Evolutionary conservation across 2,797 vertebrate species (phyloP), one percentile per base, ranked within the genome.

Genomic region (Malurus leucopterus): DNA sequence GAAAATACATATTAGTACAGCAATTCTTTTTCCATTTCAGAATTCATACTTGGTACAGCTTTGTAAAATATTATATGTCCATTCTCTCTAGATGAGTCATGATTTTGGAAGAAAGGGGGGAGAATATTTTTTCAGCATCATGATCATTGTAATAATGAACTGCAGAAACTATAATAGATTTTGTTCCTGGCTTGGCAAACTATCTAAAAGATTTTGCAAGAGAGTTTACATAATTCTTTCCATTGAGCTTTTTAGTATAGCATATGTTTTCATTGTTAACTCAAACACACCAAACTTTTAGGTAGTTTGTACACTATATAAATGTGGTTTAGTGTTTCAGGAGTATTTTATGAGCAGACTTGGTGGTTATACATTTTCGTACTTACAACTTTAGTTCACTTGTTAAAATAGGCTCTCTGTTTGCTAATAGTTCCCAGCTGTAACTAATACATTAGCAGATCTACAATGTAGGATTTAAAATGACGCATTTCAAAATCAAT

Each of bases 371-470:
- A 67, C 80, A 36, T 95, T 95, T 94, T 93, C n/a, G 80, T 93
- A 61, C 87, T 75, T 89, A 75, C 63, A 95, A 84, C 81, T 85
- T 95, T 94, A 93, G 95, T 89, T 95, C 93, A 96, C 94, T 95
- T 96, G 93, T 95, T 95, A 91, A 88, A 92, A 91, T 84, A 83
- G 91, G 61, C 72, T 94, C 88, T 92, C 93, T 90, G 75, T 88
- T 94, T 92, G 92, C 81, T 96, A 97, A 96, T 96, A 90, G 94
- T 72, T 96, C 76, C 95, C 93, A 96, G 73, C 91, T 96, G 90
- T 82, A 93, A 73, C 84, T 91, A 88, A 94, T 96, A 85, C 62
- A 88, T 95, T 94, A 95, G 86, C 84, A 95, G 78, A 94, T 95
- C 94, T 96, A 76, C 87, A 88, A 78, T 89, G 77, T 85, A 93